phyloP scores from a whole-genome alignment of 2,797 vertebrate genomes.

The Rhabdomys pumilio region DNA sequence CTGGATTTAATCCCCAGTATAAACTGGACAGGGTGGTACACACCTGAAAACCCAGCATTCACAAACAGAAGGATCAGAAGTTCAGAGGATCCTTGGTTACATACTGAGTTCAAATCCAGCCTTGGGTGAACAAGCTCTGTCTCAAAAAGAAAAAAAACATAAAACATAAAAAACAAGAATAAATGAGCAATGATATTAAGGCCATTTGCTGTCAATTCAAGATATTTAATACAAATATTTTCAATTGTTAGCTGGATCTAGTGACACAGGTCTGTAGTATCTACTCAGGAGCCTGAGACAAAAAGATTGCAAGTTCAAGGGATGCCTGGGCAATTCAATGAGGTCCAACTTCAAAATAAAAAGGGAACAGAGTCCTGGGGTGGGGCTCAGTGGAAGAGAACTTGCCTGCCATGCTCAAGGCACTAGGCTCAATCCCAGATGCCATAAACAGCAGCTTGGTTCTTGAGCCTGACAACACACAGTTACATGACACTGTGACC shows the following conservation, averaged over 20 bases:
- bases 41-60: neutral
- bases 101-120: neutral
- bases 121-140: neutral
- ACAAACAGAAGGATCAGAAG: neutral
- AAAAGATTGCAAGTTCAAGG: neutral
- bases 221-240: constrained; percentile 19
- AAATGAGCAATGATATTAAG: neutral
- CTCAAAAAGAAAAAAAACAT: neutral
- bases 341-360: neutral
- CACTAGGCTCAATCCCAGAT: neutral
- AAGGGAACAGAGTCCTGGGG: neutral
- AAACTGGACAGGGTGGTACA: neutral
- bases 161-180: neutral
- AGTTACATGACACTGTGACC: neutral
- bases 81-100: neutral
- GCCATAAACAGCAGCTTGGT: constrained; percentile 31
- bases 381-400: neutral
- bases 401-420: neutral
- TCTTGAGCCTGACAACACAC: neutral
- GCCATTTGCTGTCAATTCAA: neutral
- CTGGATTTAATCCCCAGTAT: neutral
- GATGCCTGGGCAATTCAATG: neutral
- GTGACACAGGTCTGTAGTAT: neutral
- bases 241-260: neutral
- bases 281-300: neutral